Conservation (phyloP, 23 tunicate species). For the Pegea sp. region DNA sequence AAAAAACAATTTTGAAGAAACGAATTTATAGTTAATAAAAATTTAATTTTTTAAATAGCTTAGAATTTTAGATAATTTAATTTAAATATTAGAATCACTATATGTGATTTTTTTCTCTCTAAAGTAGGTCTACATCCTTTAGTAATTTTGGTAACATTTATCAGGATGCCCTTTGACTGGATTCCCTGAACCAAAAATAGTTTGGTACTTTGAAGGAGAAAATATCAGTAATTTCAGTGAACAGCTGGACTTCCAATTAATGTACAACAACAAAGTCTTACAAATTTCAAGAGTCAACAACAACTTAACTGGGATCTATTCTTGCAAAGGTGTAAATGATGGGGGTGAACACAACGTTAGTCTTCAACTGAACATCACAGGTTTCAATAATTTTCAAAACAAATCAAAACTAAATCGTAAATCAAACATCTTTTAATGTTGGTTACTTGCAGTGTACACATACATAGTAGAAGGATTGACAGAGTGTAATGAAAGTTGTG, state of each 20-base stretch:
- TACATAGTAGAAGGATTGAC: constrained; percentile 25
- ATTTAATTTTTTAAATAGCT: too few relatives aligned
- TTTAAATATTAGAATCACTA: too few relatives aligned
- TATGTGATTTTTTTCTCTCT: too few relatives aligned
- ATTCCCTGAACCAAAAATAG: neutral
- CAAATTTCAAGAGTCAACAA: neutral
- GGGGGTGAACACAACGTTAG: neutral
- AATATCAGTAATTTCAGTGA: neutral
- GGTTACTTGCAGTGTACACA: constrained; percentile 22
- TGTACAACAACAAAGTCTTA: neutral
- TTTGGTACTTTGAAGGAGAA: neutral
- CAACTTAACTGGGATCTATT: neutral
- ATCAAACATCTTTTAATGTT: too few relatives aligned
- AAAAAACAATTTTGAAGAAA: too few relatives aligned
- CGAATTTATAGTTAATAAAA: too few relatives aligned
- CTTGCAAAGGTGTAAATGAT: neutral
- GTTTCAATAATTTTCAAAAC: too few relatives aligned
- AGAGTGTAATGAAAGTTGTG: constrained; percentile 52
- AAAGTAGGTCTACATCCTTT: too few relatives aligned
- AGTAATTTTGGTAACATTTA: too few relatives aligned
- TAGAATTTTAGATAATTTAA: too few relatives aligned
- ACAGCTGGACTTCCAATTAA: neutral
- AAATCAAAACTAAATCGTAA: too few relatives aligned
- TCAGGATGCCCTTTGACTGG: constrained; percentile 1
- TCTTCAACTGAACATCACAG: constrained; percentile 1